Evolutionary conservation across 2,113 vertebrate species (phyloP).

Genomic region (Cyprinodon brontotheroides): DNA sequence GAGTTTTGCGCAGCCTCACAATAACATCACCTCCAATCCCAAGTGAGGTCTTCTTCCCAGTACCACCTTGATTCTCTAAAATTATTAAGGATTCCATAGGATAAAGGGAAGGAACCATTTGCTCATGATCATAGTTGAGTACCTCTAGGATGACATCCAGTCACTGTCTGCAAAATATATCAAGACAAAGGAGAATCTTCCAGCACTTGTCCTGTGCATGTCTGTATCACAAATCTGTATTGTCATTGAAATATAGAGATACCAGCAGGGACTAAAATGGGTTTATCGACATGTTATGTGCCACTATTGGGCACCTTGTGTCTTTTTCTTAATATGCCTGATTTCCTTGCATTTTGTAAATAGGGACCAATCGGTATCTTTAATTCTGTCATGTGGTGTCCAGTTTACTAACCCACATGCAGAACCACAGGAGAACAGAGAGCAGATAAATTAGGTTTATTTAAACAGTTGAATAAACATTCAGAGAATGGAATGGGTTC

Average conservation of each 20-base stretch:
- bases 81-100: too few species aligned
- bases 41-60: too few species aligned
- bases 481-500: too few species aligned
- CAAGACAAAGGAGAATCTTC: constrained; percentile 6
- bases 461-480: too few species aligned
- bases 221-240: neutral
- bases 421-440: too few species aligned
- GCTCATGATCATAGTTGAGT: constrained; percentile 16
- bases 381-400: too few species aligned
- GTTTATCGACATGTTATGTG: constrained; percentile 7
- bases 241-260: constrained; percentile 2
- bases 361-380: too few species aligned
- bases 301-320: neutral
- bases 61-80: too few species aligned
- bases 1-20: too few species aligned
- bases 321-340: neutral
- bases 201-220: neutral
- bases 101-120: neutral
- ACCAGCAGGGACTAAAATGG: neutral
- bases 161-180: constrained; percentile 1
- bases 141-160: neutral
- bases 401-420: too few species aligned
- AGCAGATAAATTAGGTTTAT: too few species aligned
- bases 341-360: neutral
- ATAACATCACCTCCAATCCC: too few species aligned